Conservation (phyloP, 2,797 vertebrate species). For the Amblyraja radiata region DNA sequence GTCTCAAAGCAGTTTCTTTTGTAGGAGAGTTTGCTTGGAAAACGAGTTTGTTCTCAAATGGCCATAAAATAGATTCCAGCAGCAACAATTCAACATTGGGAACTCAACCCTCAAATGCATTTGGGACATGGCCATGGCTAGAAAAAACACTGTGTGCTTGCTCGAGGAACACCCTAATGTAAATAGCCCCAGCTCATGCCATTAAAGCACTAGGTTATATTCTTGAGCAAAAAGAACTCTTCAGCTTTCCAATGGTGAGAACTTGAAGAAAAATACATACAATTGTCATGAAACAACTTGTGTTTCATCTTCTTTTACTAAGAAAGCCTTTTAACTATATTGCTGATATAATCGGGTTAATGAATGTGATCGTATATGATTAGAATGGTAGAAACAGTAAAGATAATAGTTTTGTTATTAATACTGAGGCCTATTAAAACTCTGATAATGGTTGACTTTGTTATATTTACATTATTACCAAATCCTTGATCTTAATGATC, state of each 20-base stretch:
- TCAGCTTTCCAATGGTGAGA: neutral
- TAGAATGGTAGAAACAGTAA: neutral
- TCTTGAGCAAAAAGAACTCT: neutral
- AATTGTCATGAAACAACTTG: neutral
- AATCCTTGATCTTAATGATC: neutral
- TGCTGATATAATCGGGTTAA: neutral
- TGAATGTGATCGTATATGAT: neutral
- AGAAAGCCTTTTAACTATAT: neutral
- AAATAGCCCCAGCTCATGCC: neutral
- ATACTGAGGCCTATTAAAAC: neutral
- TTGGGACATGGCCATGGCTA: neutral
- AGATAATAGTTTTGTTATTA: neutral
- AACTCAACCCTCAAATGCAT: neutral
- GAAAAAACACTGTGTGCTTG: neutral
- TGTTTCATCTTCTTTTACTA: neutral
- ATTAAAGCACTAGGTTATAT: neutral
- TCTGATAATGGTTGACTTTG: neutral
- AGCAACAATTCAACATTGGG: neutral
- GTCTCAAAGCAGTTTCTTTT: neutral
- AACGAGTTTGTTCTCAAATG: neutral
- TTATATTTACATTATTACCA: neutral
- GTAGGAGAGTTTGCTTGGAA: neutral
- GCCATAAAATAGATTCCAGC: neutral
- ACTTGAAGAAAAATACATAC: neutral
- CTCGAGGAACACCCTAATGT: neutral